Evolutionary conservation across 2,888 invertebrate genomes (phyloP).

Genomic region (Margaritifera margaritifera): DNA sequence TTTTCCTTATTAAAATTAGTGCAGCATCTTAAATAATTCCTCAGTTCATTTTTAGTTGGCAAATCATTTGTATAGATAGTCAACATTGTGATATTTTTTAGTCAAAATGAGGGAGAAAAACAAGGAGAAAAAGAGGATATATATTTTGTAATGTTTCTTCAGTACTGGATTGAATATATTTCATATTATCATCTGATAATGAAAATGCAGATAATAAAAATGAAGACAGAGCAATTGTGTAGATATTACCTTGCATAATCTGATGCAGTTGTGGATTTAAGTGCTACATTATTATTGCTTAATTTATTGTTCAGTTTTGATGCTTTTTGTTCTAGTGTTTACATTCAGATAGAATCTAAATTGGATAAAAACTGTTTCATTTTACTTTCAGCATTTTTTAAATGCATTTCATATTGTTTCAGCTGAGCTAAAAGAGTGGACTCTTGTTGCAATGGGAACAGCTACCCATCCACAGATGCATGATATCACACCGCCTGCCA

Average conservation of each 20-base stretch:
- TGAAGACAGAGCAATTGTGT: too few relatives aligned
- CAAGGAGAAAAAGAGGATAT: conserved; percentile 11
- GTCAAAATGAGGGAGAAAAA: conserved; percentile 7
- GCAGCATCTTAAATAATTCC: too few relatives aligned
- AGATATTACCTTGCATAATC: too few relatives aligned
- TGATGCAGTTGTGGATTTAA: too few relatives aligned
- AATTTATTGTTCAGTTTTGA: too few relatives aligned
- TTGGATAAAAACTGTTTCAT: background rate
- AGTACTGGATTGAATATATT: background rate
- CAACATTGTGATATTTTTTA: too few relatives aligned
- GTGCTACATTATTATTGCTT: background rate
- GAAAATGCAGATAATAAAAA: too few relatives aligned
- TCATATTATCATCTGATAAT: conserved; percentile 1
- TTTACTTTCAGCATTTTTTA: conserved; percentile 1
- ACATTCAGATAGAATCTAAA: background rate
- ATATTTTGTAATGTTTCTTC: background rate
- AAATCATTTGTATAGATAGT: too few relatives aligned
- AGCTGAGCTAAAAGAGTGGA: conserved; percentile 66
- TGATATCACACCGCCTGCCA: conserved; percentile 43
- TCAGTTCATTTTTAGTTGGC: too few relatives aligned
- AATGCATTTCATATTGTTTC: conserved; percentile 23
- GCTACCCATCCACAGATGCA: conserved; percentile 53
- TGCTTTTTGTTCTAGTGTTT: background rate
- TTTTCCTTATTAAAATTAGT: too few relatives aligned
- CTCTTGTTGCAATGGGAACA: conserved; percentile 63